Conservation (phyloP, 2,888 invertebrate species). For the Eudemis profundana region DNA sequence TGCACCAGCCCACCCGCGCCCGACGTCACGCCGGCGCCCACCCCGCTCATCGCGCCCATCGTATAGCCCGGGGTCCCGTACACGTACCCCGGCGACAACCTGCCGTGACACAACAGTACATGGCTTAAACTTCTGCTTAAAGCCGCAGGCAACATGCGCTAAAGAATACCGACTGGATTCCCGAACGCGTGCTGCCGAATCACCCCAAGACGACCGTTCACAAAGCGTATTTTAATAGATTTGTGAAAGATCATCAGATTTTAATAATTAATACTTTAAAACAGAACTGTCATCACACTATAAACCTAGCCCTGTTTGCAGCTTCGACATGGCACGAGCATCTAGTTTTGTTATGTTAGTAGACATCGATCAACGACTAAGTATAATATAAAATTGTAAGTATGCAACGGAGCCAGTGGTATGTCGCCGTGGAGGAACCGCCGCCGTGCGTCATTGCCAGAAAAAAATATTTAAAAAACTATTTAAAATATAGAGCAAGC, state of each 20-base stretch:
- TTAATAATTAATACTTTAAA: constrained; percentile 63
- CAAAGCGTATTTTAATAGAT: constrained; percentile 40
- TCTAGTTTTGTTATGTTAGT: constrained; percentile 81
- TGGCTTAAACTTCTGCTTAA: constrained; percentile 24
- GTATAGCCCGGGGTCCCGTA: constrained; percentile 90
- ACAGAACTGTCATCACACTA: constrained; percentile 67
- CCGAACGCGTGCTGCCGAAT: constrained; percentile 52
- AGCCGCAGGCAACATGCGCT: constrained; percentile 48
- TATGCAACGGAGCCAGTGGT: constrained; percentile 62
- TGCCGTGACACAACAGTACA: constrained; percentile 56
- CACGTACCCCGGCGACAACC: constrained; percentile 88
- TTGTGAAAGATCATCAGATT: constrained; percentile 62
- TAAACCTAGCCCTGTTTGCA: constrained; percentile 78
- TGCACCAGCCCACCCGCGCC: constrained; percentile 89
- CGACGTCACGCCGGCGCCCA: constrained; percentile 77
- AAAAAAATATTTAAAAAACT: constrained; percentile 62
- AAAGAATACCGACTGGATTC: constrained; percentile 36
- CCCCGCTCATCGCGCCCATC: constrained; percentile 89
- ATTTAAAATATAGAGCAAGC: constrained; percentile 66
- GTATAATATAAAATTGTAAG: constrained; percentile 59
- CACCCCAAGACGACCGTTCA: constrained; percentile 63
- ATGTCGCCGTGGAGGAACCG: constrained; percentile 66
- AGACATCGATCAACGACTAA: constrained; percentile 80
- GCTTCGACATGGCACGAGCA: constrained; percentile 73
- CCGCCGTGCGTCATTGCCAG: constrained; percentile 79